Conservation (phyloP, 2,113 vertebrate species). For the Peromyscus leucopus region DNA sequence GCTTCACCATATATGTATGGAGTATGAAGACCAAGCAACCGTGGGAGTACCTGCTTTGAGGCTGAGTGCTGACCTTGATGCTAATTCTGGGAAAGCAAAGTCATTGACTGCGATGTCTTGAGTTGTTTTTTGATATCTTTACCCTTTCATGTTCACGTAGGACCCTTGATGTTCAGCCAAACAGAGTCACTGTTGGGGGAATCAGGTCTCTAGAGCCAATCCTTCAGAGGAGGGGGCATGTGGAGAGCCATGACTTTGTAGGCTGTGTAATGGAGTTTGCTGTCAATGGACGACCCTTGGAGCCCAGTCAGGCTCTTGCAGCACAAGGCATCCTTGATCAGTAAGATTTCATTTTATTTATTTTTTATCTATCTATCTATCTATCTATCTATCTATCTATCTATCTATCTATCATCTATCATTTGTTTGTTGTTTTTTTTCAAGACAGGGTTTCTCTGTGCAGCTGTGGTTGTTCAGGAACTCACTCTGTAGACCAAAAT, state of each 20-base stretch:
- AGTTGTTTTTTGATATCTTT: background rate
- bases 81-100: background rate
- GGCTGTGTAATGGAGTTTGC: constrained; percentile 99
- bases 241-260: constrained; percentile 97
- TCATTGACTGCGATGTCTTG: background rate
- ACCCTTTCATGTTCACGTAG: constrained; percentile 83
- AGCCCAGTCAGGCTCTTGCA: constrained; percentile 96
- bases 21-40: background rate
- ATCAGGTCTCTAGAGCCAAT: constrained; percentile 93
- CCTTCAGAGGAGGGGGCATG: constrained; percentile 95
- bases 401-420: no score
- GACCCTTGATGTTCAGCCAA: constrained; percentile 98
- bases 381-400: no score
- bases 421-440: background rate
- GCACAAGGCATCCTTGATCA: constrained; percentile 96
- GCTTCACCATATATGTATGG: background rate
- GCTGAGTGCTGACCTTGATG: background rate
- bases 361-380: background rate
- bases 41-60: background rate
- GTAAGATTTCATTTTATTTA: constrained; percentile 84
- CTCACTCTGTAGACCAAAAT: background rate
- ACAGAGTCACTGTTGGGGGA: constrained; percentile 95
- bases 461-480: background rate
- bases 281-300: constrained; percentile 98
- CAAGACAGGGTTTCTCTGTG: background rate